A percentile compares a stretch with the other conserved stretches of the same genome.
Evolutionary conservation across 2,797 vertebrate species (phyloP).

Genomic region (Sternarchorhynchus goeldii): DNA sequence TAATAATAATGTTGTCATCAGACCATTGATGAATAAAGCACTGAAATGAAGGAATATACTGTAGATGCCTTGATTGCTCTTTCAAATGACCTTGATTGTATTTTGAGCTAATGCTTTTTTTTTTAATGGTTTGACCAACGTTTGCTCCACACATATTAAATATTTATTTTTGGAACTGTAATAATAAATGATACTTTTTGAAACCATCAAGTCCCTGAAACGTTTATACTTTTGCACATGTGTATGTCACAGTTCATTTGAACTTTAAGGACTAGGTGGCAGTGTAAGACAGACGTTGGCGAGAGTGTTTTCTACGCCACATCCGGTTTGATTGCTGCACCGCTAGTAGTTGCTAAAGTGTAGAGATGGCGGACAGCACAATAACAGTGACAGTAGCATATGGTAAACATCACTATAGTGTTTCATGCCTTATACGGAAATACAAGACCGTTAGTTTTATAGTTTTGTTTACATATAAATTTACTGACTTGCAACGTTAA

Average conservation of each 20-base stretch:
- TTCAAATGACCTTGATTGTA: too few relatives aligned
- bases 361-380: constrained; percentile 72
- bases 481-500: too few relatives aligned
- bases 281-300: not conserved
- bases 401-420: constrained; percentile 65
- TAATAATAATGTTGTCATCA: not conserved
- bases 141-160: too few relatives aligned
- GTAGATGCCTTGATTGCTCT: too few relatives aligned
- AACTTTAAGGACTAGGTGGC: constrained; percentile 9
- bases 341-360: constrained; percentile 22
- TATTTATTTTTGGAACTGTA: constrained; percentile 57
- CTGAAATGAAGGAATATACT: not conserved
- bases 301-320: not conserved
- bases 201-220: constrained; percentile 38
- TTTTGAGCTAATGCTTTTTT: too few relatives aligned
- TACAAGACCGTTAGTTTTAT: not conserved
- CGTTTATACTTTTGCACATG: too few relatives aligned
- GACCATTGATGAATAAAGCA: constrained; percentile 23
- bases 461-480: not conserved
- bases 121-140: too few relatives aligned
- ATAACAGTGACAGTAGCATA: constrained; percentile 77
- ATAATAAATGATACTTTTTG: constrained; percentile 53
- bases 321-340: constrained; percentile 18
- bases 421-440: not conserved
- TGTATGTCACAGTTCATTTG: not conserved